Evolutionary conservation across 2,113 vertebrate species (phyloP), one percentile per base, ranked within the genome.

Genomic region (Pelobates fuscus): DNA sequence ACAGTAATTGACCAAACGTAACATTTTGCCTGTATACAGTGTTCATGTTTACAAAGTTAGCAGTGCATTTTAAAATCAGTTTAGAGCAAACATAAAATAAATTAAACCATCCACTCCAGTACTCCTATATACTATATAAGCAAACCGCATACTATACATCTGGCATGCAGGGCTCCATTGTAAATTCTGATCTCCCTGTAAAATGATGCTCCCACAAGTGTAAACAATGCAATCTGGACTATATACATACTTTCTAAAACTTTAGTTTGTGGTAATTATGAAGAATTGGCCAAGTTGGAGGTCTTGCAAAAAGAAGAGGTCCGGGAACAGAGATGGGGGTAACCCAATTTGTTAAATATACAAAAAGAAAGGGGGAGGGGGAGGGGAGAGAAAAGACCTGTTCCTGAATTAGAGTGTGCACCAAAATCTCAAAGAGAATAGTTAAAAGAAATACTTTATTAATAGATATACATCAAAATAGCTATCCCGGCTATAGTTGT

Each of bases 111-210:
- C 15, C 24, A 10, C 37, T 30, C 23, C 17, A 41, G 20, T 37
- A 58, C 37, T 49, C 1, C 44, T 17, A 18, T 49, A 49, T 11
- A 49, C 6, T 24, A 11, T 8, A 44, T 1, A 29, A 46, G 62
- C 27, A 11, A 75, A 37, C 32, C 24, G 32, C 63, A 59, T 46
- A 27, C 2, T 44, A 63, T 75, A 60, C 72, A 75, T 67, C 54
- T 67, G 62, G 63, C 3, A 57, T n/a, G 65, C 27, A 75, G 72
- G 58, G 37, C 58, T 54, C 29, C 63, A 30, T 30, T 75, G 72
- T 63, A 75, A 20, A 17, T 32, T 49, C 52, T 66, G 37, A 67
- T 67, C 63, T 46, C 24, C 26, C 15, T 21, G 72, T 30, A 29
- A 59, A 7, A 46, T 29, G 63, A 74, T 74, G 58, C 64, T 67